phyloP scores from a whole-genome alignment of 2,797 vertebrate species.

The Helostoma temminkii region DNA sequence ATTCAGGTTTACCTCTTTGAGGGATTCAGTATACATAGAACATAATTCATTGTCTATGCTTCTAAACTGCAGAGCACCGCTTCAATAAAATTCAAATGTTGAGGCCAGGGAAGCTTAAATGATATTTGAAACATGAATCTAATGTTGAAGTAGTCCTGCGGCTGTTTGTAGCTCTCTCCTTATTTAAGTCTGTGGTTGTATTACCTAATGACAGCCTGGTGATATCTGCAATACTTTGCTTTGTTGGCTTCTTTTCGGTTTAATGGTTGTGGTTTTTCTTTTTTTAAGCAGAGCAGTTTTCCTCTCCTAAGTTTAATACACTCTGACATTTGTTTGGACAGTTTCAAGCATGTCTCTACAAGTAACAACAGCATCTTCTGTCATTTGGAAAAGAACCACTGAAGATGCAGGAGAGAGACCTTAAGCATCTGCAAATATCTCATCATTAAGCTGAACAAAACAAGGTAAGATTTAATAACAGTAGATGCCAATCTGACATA shows the following conservation, averaged over 20 bases:
- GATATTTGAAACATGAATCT: slow-evolving; percentile 4
- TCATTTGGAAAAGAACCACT: slow-evolving; percentile 13
- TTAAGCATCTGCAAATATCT: background rate
- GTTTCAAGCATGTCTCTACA: background rate
- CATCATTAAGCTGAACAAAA: background rate
- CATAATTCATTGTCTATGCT: background rate
- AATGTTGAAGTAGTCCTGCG: background rate
- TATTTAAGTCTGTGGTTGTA: background rate
- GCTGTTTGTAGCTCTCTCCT: slow-evolving; percentile 4
- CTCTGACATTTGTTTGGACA: slow-evolving; percentile 2
- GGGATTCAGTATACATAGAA: background rate
- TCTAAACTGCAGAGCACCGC: slow-evolving; percentile 4
- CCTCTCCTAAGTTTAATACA: slow-evolving; percentile 1
- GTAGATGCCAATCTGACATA: slow-evolving; percentile 4
- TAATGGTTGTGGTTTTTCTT: background rate
- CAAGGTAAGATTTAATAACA: background rate
- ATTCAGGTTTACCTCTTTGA: background rate
- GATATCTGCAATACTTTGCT: slow-evolving; percentile 2
- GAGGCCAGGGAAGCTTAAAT: slow-evolving; percentile 1
- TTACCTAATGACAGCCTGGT: slow-evolving; percentile 1
- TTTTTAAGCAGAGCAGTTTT: slow-evolving; percentile 1
- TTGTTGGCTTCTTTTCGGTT: background rate
- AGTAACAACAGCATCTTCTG: slow-evolving; percentile 10
- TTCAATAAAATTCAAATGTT: background rate
- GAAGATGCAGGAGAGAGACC: background rate